phyloP scores from a whole-genome alignment of 2,113 vertebrate genomes.

The Mixornis gularis region DNA sequence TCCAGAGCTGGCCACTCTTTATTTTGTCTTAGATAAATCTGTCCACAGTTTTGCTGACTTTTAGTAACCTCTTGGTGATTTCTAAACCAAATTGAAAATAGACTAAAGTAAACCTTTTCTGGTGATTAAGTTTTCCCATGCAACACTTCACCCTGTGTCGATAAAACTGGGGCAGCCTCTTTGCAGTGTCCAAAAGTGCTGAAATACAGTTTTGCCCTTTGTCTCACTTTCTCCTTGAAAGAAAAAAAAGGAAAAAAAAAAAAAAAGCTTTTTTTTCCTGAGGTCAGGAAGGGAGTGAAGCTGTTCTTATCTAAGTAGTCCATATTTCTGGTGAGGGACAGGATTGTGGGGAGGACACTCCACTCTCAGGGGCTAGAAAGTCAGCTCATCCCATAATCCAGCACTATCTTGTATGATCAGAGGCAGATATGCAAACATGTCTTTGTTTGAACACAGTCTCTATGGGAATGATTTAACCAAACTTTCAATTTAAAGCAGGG shows the following conservation, averaged over 20 bases:
- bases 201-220: background rate
- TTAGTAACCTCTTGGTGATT: background rate
- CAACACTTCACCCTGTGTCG: background rate
- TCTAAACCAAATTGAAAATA: background rate
- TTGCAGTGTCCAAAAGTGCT: background rate
- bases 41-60: background rate
- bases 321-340: background rate
- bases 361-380: background rate
- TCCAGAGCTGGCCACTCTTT: background rate
- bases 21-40: background rate
- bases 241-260: too few species aligned
- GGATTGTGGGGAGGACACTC: background rate
- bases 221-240: background rate
- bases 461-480: background rate
- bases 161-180: background rate
- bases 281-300: background rate
- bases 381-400: background rate
- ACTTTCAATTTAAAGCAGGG: background rate
- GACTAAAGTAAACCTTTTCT: background rate
- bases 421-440: background rate
- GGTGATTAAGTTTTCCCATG: background rate
- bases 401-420: conserved; percentile 40
- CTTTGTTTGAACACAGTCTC: background rate
- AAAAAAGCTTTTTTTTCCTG: background rate
- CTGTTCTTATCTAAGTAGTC: conserved; percentile 7